Evolutionary conservation across 1,140 invertebrate species (phyloP).

Genomic region (Protaetia brevitarsis): DNA sequence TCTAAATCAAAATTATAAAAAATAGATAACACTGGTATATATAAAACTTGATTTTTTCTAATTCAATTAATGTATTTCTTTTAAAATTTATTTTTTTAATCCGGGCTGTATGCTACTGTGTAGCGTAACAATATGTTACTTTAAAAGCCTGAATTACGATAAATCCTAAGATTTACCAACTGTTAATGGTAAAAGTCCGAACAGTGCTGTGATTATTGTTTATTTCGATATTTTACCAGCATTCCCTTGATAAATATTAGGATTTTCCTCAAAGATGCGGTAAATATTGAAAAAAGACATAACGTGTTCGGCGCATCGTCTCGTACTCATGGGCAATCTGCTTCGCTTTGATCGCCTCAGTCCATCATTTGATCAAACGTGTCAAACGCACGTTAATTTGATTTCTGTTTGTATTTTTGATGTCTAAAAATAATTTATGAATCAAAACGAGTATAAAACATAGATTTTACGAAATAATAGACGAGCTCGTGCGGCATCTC

Average conservation of each 20-base stretch:
- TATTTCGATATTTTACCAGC: conserved; percentile 13
- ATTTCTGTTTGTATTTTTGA: not conserved
- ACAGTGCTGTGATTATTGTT: not conserved
- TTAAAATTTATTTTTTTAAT: too few relatives aligned
- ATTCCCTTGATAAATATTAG: conserved; percentile 13
- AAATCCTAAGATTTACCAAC: too few relatives aligned
- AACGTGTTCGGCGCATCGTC: not conserved
- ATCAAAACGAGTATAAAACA: conserved; percentile 3
- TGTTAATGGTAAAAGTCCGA: not conserved
- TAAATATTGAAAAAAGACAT: conserved; percentile 8
- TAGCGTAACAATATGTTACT: conserved; percentile 22
- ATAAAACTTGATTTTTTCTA: too few relatives aligned
- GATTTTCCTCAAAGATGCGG: not conserved
- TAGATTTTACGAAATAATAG: conserved; percentile 12
- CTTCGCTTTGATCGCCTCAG: not conserved
- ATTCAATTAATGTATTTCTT: too few relatives aligned
- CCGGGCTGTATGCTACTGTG: too few relatives aligned
- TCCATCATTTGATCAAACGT: not conserved
- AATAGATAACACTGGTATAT: too few relatives aligned
- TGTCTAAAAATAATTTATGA: conserved; percentile 10
- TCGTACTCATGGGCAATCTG: conserved; percentile 14
- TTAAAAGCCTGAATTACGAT: conserved; percentile 17
- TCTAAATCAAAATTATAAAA: too few relatives aligned
- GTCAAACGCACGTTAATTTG: not conserved
- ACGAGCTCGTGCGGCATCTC: not conserved